Base-by-base conservation (phyloP, 2,888 invertebrate genomes). In the Harpalus rubripes region DNA sequence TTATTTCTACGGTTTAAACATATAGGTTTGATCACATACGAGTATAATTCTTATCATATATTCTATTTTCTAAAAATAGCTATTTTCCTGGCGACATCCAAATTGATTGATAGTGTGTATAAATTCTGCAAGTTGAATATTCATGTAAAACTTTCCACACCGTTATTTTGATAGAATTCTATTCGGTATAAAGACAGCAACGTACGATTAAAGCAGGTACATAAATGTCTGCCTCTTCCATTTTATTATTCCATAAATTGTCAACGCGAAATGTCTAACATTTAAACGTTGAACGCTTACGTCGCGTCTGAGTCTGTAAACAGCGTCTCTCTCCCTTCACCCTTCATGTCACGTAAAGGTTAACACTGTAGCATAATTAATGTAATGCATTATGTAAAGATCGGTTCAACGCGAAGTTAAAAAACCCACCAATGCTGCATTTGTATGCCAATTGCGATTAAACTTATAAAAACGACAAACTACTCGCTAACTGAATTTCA, bases 241-340 rank as follows among this genome's bases (percentile, higher is more conserved):
- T 61, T 84, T 78, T 76, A 84, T 76, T 44, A 65, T 76, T 84
- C 78, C 84, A 84, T 84, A 84, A 84, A 83, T 83, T 83, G 74
- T 74, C 83, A 74, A 52, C 56, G 83, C 26, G 83, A 74, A 74
- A 78, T 84, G 78, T 84, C 84, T 76, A 84, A 84, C 84, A 84
- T 84, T 84, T 84, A 72, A 63, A 22, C 81, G 68, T 15, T 32
- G 32, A 32, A 32, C 32, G 32, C 32, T 32, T 4, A 32, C 32
- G 61, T 22, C 41, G 72, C 72, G 72, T 74, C 72, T 74, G 59
- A 59, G 39, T 39, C 22, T 58, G 65, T 65, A 81, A 81, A 81
- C 81, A 65, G 61, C 58, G 16, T 12, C 12, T 32, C 3, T 32
- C 78, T 6, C n/a, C 78, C 39, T 39, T 6, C 78, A 8, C n/a